Evolutionary conservation across 2,797 vertebrate genomes (phyloP).

Genomic region (Macrochelys suwanniensis): DNA sequence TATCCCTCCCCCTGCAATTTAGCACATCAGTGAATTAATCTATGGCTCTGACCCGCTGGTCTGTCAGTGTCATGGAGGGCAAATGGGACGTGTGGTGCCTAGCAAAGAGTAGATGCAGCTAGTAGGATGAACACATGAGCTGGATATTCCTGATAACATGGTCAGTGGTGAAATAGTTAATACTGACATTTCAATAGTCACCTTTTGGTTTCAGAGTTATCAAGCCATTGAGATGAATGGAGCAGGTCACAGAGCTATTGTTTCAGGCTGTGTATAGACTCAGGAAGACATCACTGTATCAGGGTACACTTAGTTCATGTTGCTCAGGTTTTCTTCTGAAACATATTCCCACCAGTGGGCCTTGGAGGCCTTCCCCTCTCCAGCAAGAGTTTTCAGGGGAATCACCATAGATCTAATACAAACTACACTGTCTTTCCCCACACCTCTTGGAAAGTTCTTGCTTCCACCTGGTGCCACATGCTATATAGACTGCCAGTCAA

Average conservation of each 20-base stretch:
- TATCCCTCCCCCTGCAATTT: too few species aligned
- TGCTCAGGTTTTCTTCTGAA: background rate
- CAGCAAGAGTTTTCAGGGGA: background rate
- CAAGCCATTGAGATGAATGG: background rate
- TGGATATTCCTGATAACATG: background rate
- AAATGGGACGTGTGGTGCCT: background rate
- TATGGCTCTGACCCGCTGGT: too few species aligned
- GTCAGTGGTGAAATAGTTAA: background rate
- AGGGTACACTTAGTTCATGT: background rate
- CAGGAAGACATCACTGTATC: accelerated
- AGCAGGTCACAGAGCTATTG: background rate
- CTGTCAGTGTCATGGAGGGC: too few species aligned
- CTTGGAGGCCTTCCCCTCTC: background rate
- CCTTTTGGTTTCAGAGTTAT: background rate
- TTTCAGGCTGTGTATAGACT: background rate
- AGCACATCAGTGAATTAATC: too few species aligned
- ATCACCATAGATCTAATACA: background rate
- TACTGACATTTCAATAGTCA: background rate
- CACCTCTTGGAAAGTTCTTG: background rate
- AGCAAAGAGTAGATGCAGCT: background rate
- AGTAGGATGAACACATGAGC: background rate
- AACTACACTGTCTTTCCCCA: background rate
- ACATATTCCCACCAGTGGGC: background rate
- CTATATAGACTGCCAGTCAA: background rate
- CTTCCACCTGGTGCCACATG: background rate